Conservation (phyloP, 64 coral and sea anemone genomes). For the Montipora sp. region DNA sequence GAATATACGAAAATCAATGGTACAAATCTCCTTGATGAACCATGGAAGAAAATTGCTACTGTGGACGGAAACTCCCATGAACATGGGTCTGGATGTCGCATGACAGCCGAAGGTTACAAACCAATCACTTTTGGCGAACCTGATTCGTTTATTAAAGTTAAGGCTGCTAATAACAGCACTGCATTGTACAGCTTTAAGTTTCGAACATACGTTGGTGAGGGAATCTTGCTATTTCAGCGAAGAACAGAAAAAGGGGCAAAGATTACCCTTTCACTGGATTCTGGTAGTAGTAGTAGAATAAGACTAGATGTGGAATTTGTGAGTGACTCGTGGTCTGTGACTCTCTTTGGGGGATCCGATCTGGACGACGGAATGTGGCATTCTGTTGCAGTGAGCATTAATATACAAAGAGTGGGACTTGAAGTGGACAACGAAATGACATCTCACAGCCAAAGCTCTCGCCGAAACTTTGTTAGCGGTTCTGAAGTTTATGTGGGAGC, state of each 20-base stretch:
- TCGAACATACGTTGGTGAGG: conserved; percentile 73
- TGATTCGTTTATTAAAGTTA: conserved; percentile 61
- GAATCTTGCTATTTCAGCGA: conserved; percentile 73
- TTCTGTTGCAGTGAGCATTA: conserved; percentile 62
- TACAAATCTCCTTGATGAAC: conserved; percentile 40
- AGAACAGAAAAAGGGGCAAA: conserved; percentile 44
- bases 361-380: conserved; percentile 85
- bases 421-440: conserved; percentile 47
- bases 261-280: conserved; percentile 44
- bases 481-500: conserved; percentile 57
- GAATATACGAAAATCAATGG: conserved; percentile 34
- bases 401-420: conserved; percentile 29
- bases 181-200: conserved; percentile 79
- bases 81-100: conserved; percentile 30
- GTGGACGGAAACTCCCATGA: conserved; percentile 40
- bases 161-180: conserved; percentile 20
- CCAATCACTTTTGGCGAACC: conserved; percentile 65
- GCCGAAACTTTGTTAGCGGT: conserved; percentile 56
- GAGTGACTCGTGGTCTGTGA: not conserved
- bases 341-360: conserved; percentile 19
- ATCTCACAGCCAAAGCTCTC: not conserved
- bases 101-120: conserved; percentile 10
- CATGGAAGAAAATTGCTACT: conserved; percentile 32
- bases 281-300: conserved; percentile 32
- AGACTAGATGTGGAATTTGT: conserved; percentile 64